phyloP scores from a whole-genome alignment of 2,888 invertebrate genomes.

The Callosobruchus maculatus region DNA sequence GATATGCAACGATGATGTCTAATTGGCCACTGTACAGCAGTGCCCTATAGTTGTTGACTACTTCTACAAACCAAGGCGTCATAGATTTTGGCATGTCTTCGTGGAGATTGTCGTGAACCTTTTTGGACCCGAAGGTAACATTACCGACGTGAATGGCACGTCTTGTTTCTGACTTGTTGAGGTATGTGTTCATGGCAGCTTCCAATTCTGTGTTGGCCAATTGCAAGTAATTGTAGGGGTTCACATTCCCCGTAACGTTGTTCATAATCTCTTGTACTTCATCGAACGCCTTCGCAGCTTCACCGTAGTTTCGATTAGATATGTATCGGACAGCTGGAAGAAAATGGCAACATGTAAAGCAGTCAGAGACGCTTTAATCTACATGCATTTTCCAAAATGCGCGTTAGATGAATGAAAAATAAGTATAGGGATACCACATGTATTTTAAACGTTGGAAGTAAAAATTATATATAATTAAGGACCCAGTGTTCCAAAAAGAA shows the following conservation, averaged over 20 bases:
- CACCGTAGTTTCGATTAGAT: neutral
- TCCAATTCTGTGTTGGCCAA: neutral
- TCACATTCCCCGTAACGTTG: neutral
- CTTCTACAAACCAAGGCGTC: neutral
- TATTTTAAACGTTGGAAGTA: no score
- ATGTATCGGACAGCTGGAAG: neutral
- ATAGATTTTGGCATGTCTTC: constrained; percentile 2
- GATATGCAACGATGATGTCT: constrained; percentile 84
- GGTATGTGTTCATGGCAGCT: neutral
- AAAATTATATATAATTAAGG: no score
- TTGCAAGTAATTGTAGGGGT: neutral
- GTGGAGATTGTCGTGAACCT: neutral
- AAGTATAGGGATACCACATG: no score
- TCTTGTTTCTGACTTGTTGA: neutral
- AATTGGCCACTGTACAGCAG: constrained; percentile 83
- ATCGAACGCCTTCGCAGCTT: neutral
- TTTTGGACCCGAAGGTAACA: neutral
- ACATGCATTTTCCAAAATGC: no score
- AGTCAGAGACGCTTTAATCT: no score
- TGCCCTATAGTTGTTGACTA: neutral
- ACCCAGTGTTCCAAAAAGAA: no score
- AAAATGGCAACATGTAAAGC: neutral
- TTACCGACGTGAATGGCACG: constrained; percentile 2
- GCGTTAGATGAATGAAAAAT: no score
- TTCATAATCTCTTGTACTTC: neutral